Conservation (phyloP, 2,113 vertebrate species). For the Poeciliopsis retropinna region DNA sequence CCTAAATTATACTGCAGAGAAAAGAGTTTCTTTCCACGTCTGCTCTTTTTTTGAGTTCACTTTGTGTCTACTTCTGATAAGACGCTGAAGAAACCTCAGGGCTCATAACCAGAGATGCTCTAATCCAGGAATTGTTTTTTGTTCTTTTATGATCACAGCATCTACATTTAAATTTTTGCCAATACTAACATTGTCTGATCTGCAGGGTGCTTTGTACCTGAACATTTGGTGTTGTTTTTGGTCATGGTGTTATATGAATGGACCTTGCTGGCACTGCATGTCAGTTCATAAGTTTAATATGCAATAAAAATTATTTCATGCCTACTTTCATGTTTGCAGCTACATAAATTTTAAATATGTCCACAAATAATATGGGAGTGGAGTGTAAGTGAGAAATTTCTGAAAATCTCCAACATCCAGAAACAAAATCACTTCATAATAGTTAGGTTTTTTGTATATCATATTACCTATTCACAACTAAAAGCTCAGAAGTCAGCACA, state of each 20-base stretch:
- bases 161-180: not conserved
- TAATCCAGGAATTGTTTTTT: not conserved
- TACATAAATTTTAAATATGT: not conserved
- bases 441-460: too few species aligned
- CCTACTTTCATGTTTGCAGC: not conserved
- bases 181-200: not conserved
- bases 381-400: not conserved
- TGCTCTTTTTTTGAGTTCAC: constrained; percentile 17
- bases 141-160: not conserved
- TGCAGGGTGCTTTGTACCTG: not conserved
- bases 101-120: not conserved
- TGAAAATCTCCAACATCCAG: too few species aligned
- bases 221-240: not conserved
- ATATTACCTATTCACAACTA: too few species aligned
- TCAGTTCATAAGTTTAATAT: too few species aligned
- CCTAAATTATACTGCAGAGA: constrained; percentile 61
- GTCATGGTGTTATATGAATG: too few species aligned
- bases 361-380: not conserved
- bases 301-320: not conserved
- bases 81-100: not conserved
- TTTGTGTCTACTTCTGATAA: constrained; percentile 17
- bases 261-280: too few species aligned
- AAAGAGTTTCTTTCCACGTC: constrained; percentile 36
- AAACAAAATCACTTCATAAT: too few species aligned
- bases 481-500: too few species aligned